Base-by-base conservation (phyloP, 2,888 invertebrate genomes). In the Drosophila formosana region DNA sequence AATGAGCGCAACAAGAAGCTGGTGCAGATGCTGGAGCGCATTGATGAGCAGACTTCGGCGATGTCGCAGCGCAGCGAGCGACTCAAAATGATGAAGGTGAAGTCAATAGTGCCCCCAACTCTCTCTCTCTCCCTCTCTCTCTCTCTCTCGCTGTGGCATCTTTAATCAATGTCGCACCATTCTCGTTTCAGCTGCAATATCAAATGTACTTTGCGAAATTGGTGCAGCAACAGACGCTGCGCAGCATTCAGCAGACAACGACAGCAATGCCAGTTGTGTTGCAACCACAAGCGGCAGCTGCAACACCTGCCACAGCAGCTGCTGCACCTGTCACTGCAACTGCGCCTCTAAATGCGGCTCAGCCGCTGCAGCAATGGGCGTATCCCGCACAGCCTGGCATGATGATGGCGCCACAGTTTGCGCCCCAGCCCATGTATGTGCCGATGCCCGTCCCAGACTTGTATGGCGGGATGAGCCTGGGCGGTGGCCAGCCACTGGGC, bases 1-100 rank as follows among this genome's bases (percentile, higher is more conserved):
- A 94, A 94, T 72, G 94, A 94, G 77, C 93, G 95, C 34, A 95
- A 95, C 88, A 94, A 94, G 75, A 93, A 93, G 82, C 92, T 95
- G 64, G 91, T 94, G 28, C 93, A 93, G 66, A 92, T 94, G 78
- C 89, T 95, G 78, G 94, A 95, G 80, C 93, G 93, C 28, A 94
- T 95, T 66, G 95, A 95, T 90, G 93, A 92, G 73, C 93, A 94
- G 74, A 93, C 95, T 26, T 92, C 93, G 32, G 91, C 93, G 76
- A 92, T 95, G 87, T 93, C 93, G 25, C 94, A 94, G 1, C 94
- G 94, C 91, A 95, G 94, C 28, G 94, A 95, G 79, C 92, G 94
- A 64, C 93, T 95, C 30, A 94, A 94, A 89, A 91, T 92, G 88
- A 92, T 95, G 88, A 93, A 93, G 90, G 94, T 94, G 76, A 89